Evolutionary conservation across 2,113 vertebrate species (phyloP).

Genomic region (Pluvialis apricaria): DNA sequence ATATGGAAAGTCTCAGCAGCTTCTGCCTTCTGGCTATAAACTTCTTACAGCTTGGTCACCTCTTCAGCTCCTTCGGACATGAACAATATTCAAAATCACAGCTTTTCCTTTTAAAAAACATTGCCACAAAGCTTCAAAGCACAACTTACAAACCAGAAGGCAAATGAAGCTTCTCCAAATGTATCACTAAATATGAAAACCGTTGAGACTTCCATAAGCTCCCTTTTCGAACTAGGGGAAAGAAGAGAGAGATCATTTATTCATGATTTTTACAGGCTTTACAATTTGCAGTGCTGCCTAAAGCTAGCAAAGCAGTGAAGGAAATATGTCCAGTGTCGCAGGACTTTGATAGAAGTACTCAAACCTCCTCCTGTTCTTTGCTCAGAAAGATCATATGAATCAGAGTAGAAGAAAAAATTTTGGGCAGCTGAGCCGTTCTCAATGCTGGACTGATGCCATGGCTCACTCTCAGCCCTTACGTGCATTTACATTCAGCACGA

Average conservation of each 20-base stretch:
- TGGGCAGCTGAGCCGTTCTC: background rate
- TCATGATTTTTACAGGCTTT: background rate
- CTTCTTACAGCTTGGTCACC: background rate
- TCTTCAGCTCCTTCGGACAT: background rate
- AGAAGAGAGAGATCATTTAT: background rate
- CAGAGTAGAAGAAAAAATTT: background rate
- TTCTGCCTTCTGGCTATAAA: background rate
- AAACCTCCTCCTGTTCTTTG: background rate
- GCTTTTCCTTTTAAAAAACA: background rate
- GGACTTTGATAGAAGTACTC: background rate
- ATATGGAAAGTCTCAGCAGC: background rate
- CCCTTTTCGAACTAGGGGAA: background rate
- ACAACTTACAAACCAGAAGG: background rate
- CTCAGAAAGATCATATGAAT: background rate
- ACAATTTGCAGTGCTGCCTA: background rate
- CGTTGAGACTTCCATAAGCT: background rate
- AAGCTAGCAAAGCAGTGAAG: background rate
- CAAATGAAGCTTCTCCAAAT: background rate
- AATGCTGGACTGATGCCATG: background rate
- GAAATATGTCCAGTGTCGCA: background rate
- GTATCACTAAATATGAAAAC: accelerated
- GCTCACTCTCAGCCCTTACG: background rate
- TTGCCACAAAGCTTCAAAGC: background rate
- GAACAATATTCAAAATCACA: background rate
- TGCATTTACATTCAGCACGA: background rate